Evolutionary conservation across 2,888 invertebrate species (phyloP).

Genomic region (Anoplius nigerrimus): DNA sequence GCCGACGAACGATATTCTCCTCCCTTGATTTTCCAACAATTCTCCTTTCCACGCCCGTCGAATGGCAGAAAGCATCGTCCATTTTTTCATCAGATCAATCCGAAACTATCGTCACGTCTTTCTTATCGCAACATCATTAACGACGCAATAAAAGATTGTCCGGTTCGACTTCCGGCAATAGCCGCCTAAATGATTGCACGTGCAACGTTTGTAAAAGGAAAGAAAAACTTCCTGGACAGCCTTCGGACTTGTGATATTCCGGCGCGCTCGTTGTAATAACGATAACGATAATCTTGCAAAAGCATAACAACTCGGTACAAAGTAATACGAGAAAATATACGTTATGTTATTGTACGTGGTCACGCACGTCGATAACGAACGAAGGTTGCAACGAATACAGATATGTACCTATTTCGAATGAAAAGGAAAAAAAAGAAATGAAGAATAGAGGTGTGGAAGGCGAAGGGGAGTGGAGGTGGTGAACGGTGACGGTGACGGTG

Average conservation of each 20-base stretch:
- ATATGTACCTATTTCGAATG: conserved; percentile 7
- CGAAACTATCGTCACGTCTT: no score
- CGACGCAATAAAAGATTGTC: no score
- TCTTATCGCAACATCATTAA: no score
- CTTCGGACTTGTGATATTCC: conserved; percentile 31
- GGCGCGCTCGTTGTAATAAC: conserved; percentile 30
- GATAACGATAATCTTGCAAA: conserved; percentile 40
- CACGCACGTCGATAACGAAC: conserved; percentile 34
- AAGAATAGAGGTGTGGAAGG: conserved; percentile 8
- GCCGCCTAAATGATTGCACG: conserved; percentile 27
- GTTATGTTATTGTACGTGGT: conserved; percentile 31
- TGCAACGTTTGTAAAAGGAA: conserved; percentile 18
- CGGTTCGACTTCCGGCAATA: conserved; percentile 8
- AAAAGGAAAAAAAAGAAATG: not conserved
- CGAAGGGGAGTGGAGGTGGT: no score
- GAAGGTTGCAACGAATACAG: conserved; percentile 28
- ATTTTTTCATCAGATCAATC: no score
- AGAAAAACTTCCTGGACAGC: conserved; percentile 28
- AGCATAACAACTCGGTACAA: conserved; percentile 35
- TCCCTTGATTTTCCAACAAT: no score
- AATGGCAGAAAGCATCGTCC: no score
- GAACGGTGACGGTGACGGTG: no score
- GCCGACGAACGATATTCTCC: no score
- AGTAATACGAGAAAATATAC: conserved; percentile 31
- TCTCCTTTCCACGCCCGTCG: no score